Evolutionary conservation across 2,797 vertebrate genomes (phyloP), one percentile per base, ranked within the genome.

Genomic region (Eutrigla gurnardus): DNA sequence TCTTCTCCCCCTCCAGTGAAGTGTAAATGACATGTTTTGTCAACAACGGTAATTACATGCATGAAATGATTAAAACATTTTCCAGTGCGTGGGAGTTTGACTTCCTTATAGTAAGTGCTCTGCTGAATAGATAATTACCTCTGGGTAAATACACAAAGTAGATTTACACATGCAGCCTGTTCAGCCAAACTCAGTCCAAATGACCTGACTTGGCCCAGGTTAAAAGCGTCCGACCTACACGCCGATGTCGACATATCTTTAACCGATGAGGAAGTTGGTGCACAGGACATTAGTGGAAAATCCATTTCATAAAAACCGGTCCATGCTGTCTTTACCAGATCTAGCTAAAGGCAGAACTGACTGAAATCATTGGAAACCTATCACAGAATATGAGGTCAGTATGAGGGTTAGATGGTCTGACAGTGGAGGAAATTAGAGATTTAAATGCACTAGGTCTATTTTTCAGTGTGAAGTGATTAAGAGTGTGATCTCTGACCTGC

Each of bases 401-500:
- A 10, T 42, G 4, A 69, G 4, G 66, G 73, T 75, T 15, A 58
- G 36, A 72, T 18, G 60, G 43, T 76, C n/a, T 18, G 46, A 70
- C 49, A 47, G 52, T 40, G 14, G 4, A 53, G 47, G 40, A 18
- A 53, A 61, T 62, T 45, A 49, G 42, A 75, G 50, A 74, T 79
- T 78, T 63, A 70, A 75, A 65, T 59, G 60, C 42, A 69, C 40
- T 1, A 10, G 0, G 0, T 71, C 18, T 2, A n/a, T 43, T 42
- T 72, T 25, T 59, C 7, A 55, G 8, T 13, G n/a, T 52, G 18
- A 45, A 10, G 59, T 14, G 65, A 80, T 70, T 14, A 45, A 50
- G 40, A 49, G 43, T 35, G 45, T 35, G 58, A 75, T 10, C 11
- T 75, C 92, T 89, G 93, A 99, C 97, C 97, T 99, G 96, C 98